Conservation (phyloP, 2,888 invertebrate genomes). For the Cenopis cana region DNA sequence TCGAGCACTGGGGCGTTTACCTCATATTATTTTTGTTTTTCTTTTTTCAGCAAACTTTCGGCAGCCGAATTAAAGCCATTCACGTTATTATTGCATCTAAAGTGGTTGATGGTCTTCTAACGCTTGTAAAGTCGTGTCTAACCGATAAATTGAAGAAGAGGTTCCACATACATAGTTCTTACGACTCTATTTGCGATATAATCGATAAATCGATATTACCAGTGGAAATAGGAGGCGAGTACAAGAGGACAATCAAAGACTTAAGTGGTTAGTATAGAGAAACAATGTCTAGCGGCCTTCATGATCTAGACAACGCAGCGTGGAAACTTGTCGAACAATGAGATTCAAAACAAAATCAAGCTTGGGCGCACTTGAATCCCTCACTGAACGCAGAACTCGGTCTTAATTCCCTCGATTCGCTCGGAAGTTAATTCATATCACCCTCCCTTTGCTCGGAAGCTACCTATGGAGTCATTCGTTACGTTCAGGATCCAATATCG, state of each 20-base stretch:
- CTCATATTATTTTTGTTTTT: not conserved
- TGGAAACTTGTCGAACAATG: too few species aligned
- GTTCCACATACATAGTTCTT: conserved; percentile 44
- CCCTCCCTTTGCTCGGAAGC: too few species aligned
- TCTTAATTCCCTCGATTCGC: too few species aligned
- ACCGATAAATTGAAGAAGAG: conserved; percentile 46
- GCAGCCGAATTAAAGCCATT: conserved; percentile 47
- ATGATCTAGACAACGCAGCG: too few species aligned
- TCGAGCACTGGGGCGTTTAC: too few species aligned
- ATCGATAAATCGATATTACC: conserved; percentile 46
- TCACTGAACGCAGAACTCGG: too few species aligned
- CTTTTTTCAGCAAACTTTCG: conserved; percentile 50
- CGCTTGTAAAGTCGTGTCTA: conserved; percentile 41
- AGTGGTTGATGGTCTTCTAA: conserved; percentile 45
- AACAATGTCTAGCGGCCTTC: too few species aligned
- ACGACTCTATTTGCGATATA: conserved; percentile 39
- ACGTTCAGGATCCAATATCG: too few species aligned
- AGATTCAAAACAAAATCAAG: too few species aligned
- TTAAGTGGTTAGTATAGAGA: conserved; percentile 13
- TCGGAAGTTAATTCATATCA: too few species aligned
- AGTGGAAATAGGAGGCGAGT: conserved; percentile 44
- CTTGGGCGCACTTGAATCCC: too few species aligned
- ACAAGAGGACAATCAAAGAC: conserved; percentile 23
- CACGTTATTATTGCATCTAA: conserved; percentile 48
- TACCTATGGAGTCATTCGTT: too few species aligned